Percentiles rank a stretch among this genome's conserved stretches.
These are phyloP conservation scores for Apolygus lucorum DNA, from an alignment of 1,140 invertebrate species.

Conservation along the genomic window DNA sequence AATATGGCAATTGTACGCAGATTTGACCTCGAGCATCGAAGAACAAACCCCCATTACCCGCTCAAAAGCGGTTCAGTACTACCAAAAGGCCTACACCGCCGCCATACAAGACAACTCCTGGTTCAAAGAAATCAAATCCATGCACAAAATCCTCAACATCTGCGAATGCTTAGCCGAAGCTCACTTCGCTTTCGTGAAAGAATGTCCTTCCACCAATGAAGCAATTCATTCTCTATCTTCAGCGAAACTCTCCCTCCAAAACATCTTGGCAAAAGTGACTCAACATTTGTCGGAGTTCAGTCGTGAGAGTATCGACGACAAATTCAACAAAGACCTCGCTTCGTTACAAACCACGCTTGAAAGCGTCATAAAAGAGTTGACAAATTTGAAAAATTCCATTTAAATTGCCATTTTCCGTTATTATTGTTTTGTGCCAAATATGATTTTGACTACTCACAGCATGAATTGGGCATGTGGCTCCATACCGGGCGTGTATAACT, in stretches of 20 bases:
- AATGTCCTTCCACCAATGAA: constrained; percentile 25
- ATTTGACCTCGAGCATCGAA: constrained; percentile 52
- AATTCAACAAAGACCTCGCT: constrained; percentile 18
- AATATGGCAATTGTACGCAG: constrained; percentile 71
- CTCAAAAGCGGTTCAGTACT: constrained; percentile 51
- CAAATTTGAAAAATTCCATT: not conserved
- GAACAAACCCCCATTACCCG: constrained; percentile 50
- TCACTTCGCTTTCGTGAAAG: constrained; percentile 24
- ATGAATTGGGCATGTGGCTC: no score
- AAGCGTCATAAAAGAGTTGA: constrained; percentile 19
- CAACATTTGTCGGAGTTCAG: constrained; percentile 5
- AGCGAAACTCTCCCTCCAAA: constrained; percentile 31
- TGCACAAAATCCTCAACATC: constrained; percentile 43
- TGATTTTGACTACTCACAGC: no score
- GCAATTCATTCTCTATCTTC: constrained; percentile 30
- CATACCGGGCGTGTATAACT: no score
- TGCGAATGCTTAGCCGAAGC: constrained; percentile 41
- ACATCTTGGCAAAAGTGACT: constrained; percentile 31
- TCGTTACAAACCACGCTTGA: constrained; percentile 22
- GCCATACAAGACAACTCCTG: constrained; percentile 44
- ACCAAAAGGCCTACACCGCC: constrained; percentile 45
- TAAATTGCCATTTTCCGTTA: not conserved
- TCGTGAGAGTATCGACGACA: constrained; percentile 10
- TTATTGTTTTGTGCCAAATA: not conserved
- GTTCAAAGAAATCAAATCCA: constrained; percentile 47